Percentiles rank a stretch among this genome's conserved stretches.
Evolutionary conservation across 1,140 invertebrate genomes (phyloP).

Genomic region (Pristionchus pacificus): DNA sequence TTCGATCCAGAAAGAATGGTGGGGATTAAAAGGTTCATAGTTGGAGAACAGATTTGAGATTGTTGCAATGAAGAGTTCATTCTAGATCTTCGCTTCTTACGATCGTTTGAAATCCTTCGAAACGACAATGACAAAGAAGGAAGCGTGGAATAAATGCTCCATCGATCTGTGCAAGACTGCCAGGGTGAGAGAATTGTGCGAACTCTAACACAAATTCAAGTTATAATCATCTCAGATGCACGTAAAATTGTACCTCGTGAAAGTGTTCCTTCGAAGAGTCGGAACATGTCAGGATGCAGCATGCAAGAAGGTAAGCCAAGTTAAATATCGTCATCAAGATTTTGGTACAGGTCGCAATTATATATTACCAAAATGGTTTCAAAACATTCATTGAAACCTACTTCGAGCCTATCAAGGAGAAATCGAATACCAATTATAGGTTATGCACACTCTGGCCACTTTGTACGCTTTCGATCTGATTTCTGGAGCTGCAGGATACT

Average conservation of each 20-base stretch:
- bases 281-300: slow-evolving; percentile 1
- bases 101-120: slow-evolving; percentile 40
- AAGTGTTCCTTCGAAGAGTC: slow-evolving; percentile 38
- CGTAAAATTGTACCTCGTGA: slow-evolving; percentile 40
- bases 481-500: not conserved
- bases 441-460: not conserved
- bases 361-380: too few species aligned
- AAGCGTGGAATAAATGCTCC: slow-evolving; percentile 49
- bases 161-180: slow-evolving; percentile 47
- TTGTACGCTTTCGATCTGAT: not conserved
- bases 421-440: too few species aligned
- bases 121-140: slow-evolving; percentile 29
- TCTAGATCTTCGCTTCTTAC: slow-evolving; percentile 55
- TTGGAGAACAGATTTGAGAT: slow-evolving; percentile 3
- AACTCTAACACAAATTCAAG: too few species aligned
- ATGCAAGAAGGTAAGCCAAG: not conserved
- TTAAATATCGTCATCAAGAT: too few species aligned
- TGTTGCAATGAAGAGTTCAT: slow-evolving; percentile 38
- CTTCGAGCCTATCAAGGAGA: too few species aligned
- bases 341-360: too few species aligned
- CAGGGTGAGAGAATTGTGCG: slow-evolving; percentile 35
- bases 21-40: too few species aligned
- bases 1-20: too few species aligned
- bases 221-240: not conserved
- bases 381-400: too few species aligned